Conservation (phyloP, 1,140 invertebrate species). For the Ceratosolen fusciceps region DNA sequence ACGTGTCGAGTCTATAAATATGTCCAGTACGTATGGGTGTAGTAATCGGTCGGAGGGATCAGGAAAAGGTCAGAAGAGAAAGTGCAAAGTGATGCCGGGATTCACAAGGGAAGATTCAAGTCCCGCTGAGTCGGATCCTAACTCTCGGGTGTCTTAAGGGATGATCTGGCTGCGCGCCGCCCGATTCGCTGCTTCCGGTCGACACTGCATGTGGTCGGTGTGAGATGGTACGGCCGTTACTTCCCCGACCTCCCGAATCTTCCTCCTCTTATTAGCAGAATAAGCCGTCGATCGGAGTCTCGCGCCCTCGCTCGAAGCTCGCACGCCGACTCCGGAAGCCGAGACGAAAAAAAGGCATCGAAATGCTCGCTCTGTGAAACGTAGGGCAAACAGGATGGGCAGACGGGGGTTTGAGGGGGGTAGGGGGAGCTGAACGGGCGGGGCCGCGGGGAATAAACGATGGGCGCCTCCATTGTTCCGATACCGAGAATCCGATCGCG, state of each 20-base stretch:
- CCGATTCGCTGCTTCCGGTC: no score
- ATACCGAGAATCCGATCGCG: conserved; percentile 41
- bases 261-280: background rate
- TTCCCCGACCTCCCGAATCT: no score
- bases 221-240: no score
- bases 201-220: no score
- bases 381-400: no score
- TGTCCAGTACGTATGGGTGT: no score
- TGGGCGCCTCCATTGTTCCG: conserved; percentile 34
- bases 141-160: background rate
- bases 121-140: background rate
- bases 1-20: no score
- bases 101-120: no score
- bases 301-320: background rate
- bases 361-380: background rate
- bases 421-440: background rate
- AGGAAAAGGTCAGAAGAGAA: no score
- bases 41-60: no score
- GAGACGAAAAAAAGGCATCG: conserved; percentile 27
- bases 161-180: background rate
- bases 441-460: background rate
- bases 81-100: no score
- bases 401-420: no score
- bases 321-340: conserved; percentile 16
- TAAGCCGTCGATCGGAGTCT: background rate